Evolutionary conservation across 2,797 vertebrate genomes (phyloP).

Genomic region (Scolopax bukidnonensis): DNA sequence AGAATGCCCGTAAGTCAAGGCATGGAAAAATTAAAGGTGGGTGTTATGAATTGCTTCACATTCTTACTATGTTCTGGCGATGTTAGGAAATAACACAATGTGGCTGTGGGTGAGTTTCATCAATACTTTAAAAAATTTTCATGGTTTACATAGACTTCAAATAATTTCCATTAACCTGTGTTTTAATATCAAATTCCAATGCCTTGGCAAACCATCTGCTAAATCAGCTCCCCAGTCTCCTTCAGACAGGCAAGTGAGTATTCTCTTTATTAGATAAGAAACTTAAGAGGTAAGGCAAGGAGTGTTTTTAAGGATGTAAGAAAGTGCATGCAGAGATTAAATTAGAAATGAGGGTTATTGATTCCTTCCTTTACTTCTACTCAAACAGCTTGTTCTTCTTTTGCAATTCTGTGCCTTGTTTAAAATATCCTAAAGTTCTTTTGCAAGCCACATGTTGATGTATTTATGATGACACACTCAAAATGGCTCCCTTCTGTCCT

Average conservation of each 20-base stretch:
- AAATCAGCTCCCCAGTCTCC: neutral
- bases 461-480: neutral
- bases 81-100: neutral
- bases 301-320: neutral
- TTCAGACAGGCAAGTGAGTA: neutral
- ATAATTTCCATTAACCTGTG: neutral
- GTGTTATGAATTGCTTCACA: neutral
- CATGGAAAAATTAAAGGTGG: slow-evolving; percentile 93
- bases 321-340: neutral
- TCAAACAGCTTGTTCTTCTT: neutral
- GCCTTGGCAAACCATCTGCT: neutral
- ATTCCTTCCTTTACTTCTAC: neutral
- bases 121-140: neutral
- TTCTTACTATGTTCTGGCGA: neutral
- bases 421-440: neutral
- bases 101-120: neutral
- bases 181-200: neutral
- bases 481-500: neutral
- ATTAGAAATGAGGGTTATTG: neutral
- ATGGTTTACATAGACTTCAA: neutral
- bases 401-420: neutral
- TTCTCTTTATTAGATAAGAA: neutral
- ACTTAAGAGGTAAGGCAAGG: neutral
- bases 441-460: neutral
- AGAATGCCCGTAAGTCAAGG: slow-evolving; percentile 91